Conservation (phyloP, 2,888 invertebrate species). For the Eupithecia pulchellata region DNA sequence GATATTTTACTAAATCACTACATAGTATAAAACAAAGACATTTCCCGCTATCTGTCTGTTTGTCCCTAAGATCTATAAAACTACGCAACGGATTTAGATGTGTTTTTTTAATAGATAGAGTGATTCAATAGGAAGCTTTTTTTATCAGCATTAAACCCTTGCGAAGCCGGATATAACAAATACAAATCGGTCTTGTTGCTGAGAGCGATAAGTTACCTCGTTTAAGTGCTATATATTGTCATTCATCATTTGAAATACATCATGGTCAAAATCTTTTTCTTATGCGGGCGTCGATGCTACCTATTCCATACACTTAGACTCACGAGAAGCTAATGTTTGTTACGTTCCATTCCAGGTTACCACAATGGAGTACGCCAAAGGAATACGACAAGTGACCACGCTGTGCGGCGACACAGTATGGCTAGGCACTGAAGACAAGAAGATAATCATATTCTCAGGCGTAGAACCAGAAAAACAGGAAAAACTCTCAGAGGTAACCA, state of each 20-base stretch:
- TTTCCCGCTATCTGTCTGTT: too few relatives aligned
- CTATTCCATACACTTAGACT: background rate
- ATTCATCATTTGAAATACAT: background rate
- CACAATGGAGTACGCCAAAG: slow-evolving; percentile 94
- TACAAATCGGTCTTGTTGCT: too few relatives aligned
- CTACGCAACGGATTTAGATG: too few relatives aligned
- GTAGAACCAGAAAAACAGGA: slow-evolving; percentile 94
- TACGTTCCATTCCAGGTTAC: slow-evolving; percentile 81
- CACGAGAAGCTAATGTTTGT: background rate
- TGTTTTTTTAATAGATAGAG: too few relatives aligned
- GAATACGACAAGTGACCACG: slow-evolving; percentile 81
- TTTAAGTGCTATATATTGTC: background rate
- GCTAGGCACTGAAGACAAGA: slow-evolving; percentile 95
- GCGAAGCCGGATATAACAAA: too few relatives aligned
- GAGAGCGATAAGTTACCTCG: background rate
- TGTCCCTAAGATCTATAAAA: too few relatives aligned
- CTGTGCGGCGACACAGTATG: slow-evolving; percentile 91
- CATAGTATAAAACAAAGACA: too few relatives aligned
- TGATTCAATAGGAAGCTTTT: too few relatives aligned
- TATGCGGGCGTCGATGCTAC: background rate
- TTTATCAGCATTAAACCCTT: too few relatives aligned
- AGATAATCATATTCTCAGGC: slow-evolving; percentile 92
- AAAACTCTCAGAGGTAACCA: slow-evolving; percentile 88
- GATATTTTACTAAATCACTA: too few relatives aligned
- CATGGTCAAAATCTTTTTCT: background rate